Conservation (phyloP, 1,140 invertebrate genomes). For the Drosophila azteca region DNA sequence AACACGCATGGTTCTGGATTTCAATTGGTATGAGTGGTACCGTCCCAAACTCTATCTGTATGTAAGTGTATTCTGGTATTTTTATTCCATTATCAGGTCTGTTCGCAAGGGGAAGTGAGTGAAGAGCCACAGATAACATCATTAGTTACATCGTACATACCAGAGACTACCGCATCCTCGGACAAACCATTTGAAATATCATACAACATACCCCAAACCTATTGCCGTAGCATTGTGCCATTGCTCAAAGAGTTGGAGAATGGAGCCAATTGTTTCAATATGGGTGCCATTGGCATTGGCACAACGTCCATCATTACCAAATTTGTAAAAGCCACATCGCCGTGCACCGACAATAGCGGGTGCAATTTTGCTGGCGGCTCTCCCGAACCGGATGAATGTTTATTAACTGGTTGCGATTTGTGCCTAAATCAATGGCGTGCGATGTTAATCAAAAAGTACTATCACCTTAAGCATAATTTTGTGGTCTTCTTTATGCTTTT, state of each 20-base stretch:
- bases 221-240: conserved; percentile 4
- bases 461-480: conserved; percentile 9
- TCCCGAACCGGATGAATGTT: not conserved
- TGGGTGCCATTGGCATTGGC: conserved; percentile 16
- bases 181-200: conserved; percentile 9
- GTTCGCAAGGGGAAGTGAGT: conserved; percentile 8
- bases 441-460: conserved; percentile 17
- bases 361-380: not conserved
- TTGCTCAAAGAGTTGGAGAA: conserved; percentile 6
- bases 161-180: conserved; percentile 1
- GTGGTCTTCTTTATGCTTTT: conserved; percentile 12
- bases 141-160: conserved; percentile 14
- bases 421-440: conserved; percentile 26
- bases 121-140: conserved; percentile 3
- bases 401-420: not conserved
- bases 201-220: conserved; percentile 14
- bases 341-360: not conserved
- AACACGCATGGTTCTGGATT: conserved; percentile 21
- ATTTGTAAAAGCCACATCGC: conserved; percentile 5
- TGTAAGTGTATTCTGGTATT: no score
- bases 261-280: not conserved
- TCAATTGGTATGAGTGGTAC: conserved; percentile 8
- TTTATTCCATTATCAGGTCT: conserved; percentile 3
- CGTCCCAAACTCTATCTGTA: not conserved
- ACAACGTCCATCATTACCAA: conserved; percentile 21